Base-by-base conservation (phyloP, 1,140 invertebrate species). In the Drosophila bipectinata region DNA sequence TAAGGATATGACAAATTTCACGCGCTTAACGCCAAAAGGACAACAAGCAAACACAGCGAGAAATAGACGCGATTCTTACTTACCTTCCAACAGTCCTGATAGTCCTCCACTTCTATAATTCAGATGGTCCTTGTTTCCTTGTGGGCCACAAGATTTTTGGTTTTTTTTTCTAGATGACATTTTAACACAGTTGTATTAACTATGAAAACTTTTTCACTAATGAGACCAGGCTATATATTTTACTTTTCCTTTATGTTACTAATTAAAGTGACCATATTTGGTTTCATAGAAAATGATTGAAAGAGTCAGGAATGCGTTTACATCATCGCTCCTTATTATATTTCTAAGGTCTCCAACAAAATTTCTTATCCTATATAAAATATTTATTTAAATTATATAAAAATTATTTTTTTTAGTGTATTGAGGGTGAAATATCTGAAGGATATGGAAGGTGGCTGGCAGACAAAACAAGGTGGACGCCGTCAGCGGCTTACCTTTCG, bases 1-100 rank as follows among this genome's bases (percentile, higher is more conserved):
- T 87, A 87, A 87, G 82, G 83, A 87, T 82, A 88, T 87, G 82
- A 87, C 83, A 87, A 87, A 87, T 87, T 87, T 87, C 59, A 87
- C 56, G 72, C 73, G 73, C 73, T 76, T 61, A 76, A 55, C 37
- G 55, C 32, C 10, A 71, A 72, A 57, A 76, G 56, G 51, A 77
- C 74, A 68, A 76, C 66, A 67, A 57, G 8, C 44, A 9, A 1
- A 12, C 67, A 74, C 45, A 34, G 49, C 1, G 0, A 55, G 10
- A 39, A 71, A 39, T 12, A 10, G 3, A 34, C 3, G 32, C 1
- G 3, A 34, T 34, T 10, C 3, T 34, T 34, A 34, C 32, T 34
- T 34, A 34, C 32, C 10, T 34, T 10, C 2, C 5, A 6, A 28
- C 0, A 28, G 5, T 28, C 6, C 6, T 28, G 26, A 28, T 5